Conservation (phyloP, 2,888 invertebrate species). For the Chymomyza caudatula region DNA sequence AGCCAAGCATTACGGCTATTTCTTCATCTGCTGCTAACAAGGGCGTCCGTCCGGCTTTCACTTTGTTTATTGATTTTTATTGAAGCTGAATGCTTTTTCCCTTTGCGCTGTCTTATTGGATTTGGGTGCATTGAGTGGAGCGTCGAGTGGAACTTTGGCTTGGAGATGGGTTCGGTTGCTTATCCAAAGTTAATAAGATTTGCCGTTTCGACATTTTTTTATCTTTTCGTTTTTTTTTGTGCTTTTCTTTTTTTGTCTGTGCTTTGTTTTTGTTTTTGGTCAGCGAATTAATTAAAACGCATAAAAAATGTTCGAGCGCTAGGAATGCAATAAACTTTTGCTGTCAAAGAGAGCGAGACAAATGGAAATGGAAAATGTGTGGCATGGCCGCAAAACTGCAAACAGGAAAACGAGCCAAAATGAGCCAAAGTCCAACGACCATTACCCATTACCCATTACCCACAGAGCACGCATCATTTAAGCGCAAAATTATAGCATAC, state of each 20-base stretch:
- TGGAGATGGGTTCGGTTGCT: background rate
- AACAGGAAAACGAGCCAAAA: background rate
- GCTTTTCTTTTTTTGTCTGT: slow-evolving; percentile 1
- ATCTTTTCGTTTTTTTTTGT: background rate
- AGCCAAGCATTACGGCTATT: slow-evolving; percentile 58
- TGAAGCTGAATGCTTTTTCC: slow-evolving; percentile 18
- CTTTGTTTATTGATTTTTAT: slow-evolving; percentile 63
- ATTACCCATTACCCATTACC: slow-evolving; percentile 17
- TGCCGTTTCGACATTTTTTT: slow-evolving; percentile 26
- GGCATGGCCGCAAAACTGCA: slow-evolving; percentile 13
- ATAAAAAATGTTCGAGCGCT: slow-evolving; percentile 57
- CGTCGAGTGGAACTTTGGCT: background rate
- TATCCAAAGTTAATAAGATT: slow-evolving; percentile 63
- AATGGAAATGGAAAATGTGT: background rate
- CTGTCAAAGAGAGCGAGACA: background rate
- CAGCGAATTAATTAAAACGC: slow-evolving; percentile 63
- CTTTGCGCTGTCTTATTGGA: slow-evolving; percentile 56
- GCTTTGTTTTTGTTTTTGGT: slow-evolving; percentile 19
- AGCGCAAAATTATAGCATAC: slow-evolving; percentile 68
- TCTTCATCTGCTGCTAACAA: slow-evolving; percentile 48
- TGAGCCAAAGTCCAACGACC: background rate
- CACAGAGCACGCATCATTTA: slow-evolving; percentile 64
- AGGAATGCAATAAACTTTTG: slow-evolving; percentile 61
- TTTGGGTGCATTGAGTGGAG: slow-evolving; percentile 50
- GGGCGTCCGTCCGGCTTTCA: background rate